Base-by-base conservation (phyloP, 2,888 invertebrate genomes). In the Calliopum simillimum region DNA sequence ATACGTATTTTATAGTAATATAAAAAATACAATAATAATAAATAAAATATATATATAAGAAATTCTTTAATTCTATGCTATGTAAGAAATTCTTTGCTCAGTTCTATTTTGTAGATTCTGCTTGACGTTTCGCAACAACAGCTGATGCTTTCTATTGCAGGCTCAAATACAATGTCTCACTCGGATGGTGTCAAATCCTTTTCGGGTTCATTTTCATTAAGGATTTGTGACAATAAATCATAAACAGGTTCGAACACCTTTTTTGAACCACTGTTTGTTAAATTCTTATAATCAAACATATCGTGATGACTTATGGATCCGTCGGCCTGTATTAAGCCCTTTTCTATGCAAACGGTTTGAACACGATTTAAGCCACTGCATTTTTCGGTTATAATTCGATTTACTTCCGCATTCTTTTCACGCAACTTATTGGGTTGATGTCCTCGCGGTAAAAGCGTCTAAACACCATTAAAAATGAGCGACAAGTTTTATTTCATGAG, bases 251-350 rank as follows among this genome's bases (percentile, higher is more conserved):
- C 94, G 85, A 95, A 95, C 12, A 94, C 93, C 86, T 96, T 96
- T 80, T 91, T 90, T 85, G 95, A 95, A 67, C 96, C 97, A 63
- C 92, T 90, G 86, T 94, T 93, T 2, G 95, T 96, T 71, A 96
- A 89, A 81, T 95, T 93, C 63, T 96, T 89, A 86, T 95, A 97
- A 86, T 97, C 97, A 82, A 94, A 93, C 94, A 97, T 94, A 83
- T 97, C 96, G 81, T 93, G 93, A 82, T 94, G 95, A 82, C 93
- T 94, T 71, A 97, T 95, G 56, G 91, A 90, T 3, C 94, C 93
- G 87, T 93, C 93, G 59, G 89, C 89, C 85, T 93, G 93, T 68
- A 94, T 88, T 76, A 94, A 90, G 59, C 93, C 93, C 80, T 93
- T 92, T 80, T 95, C 95, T 79, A 94, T 92, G 74, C 89, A 87